Conservation (phyloP, 2,113 vertebrate species). For the Neolamprologus sp. region DNA sequence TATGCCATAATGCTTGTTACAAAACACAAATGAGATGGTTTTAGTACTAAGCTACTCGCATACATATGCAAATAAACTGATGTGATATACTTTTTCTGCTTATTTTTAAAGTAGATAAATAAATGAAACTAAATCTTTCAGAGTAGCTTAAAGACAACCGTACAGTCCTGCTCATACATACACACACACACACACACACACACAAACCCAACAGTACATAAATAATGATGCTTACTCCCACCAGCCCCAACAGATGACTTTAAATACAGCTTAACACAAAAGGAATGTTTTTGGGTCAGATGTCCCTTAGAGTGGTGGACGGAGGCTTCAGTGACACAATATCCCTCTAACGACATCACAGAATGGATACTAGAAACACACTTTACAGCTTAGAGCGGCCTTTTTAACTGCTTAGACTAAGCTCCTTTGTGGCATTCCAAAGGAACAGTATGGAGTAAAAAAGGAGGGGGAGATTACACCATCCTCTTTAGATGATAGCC, state of each 20-base stretch:
- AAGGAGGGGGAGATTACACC: neutral
- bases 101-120: neutral
- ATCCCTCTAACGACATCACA: slow-evolving; percentile 22
- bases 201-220: neutral
- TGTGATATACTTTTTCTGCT: neutral
- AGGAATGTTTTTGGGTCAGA: slow-evolving; percentile 42
- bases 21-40: neutral
- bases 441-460: neutral
- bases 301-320: neutral
- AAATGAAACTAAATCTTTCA: neutral
- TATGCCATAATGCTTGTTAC: neutral
- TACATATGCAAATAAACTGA: neutral
- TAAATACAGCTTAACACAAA: slow-evolving; percentile 43
- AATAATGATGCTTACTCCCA: neutral
- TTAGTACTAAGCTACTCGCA: neutral
- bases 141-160: neutral
- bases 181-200: neutral
- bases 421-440: slow-evolving; percentile 45
- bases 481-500: slow-evolving; percentile 29
- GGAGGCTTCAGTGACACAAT: slow-evolving; percentile 12
- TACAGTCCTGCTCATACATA: neutral
- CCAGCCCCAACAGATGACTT: neutral
- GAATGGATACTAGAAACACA: slow-evolving; percentile 35
- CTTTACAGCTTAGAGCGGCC: slow-evolving; percentile 48
- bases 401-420: slow-evolving; percentile 54